Base-by-base conservation (phyloP, 2,113 vertebrate genomes). In the Opisthocomus hoazin region DNA sequence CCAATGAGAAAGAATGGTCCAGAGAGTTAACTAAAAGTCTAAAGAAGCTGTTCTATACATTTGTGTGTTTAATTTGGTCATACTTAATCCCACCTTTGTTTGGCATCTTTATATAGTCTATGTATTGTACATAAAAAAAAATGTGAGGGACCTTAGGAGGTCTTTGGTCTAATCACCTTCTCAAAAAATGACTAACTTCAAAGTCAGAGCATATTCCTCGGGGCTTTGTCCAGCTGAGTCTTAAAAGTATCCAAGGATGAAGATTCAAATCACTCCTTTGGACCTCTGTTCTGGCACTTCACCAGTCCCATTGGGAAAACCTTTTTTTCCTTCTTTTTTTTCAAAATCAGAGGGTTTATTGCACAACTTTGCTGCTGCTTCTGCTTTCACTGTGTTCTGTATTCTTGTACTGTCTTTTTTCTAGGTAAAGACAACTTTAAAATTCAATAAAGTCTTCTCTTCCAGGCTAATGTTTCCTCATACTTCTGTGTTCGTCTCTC, bases 101-200 rank as follows among this genome's bases (percentile, higher is more conserved):
- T 80, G 34, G 41, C 7, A 69, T 0, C 15, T 80, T 60, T 76
- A 9, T 21, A 4, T 11, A 26, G 0, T 16, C 12, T 46, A 0
- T 14, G 22, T 43, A 15, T 32, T 16, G 9, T 4, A 22, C 11
- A 36, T 9, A 34, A 1, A 61, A 45, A 85, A 65, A 39, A 6
- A 46, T 86, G 14, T 39, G 64, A 51, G 50, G 32, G 17, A 65
- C 26, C 13, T 30, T 34, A 13, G 7, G 29, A 84, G 9, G 15
- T 36, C 4, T 60, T 2, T 23, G 73, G n/a, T 43, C 30, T 27
- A 60, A 56, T 2, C 1, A 68, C 22, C 20, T 56, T 8, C 32
- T 65, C 21, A 27, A n/a, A 70, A 58, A n/a, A 22, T 2, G 4
- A 15, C 7, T 43, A 20, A 43, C 4, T 46, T 57, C 36, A 43